Evolutionary conservation across 2,888 invertebrate genomes (phyloP).

Genomic region (Dioctria linearis): DNA sequence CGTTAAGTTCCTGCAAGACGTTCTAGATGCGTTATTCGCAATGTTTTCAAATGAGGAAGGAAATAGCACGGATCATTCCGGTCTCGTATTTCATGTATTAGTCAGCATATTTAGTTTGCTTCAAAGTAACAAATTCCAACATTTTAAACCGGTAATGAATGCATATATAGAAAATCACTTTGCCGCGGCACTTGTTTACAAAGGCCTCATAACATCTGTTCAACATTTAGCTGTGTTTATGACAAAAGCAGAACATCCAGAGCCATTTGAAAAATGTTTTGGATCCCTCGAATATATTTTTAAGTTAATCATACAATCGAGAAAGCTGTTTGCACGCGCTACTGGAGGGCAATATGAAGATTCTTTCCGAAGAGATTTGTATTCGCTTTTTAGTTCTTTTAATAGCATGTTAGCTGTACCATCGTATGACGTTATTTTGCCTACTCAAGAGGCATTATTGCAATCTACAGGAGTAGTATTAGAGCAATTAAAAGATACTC

Average conservation of each 20-base stretch:
- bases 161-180: conserved; percentile 96
- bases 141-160: conserved; percentile 94
- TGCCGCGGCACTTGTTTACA: conserved; percentile 94
- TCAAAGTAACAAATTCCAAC: conserved; percentile 92
- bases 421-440: conserved; percentile 81
- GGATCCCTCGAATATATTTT: conserved; percentile 93
- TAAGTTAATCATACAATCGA: conserved; percentile 91
- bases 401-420: conserved; percentile 83
- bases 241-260: conserved; percentile 88
- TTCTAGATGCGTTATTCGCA: conserved; percentile 92
- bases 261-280: conserved; percentile 91
- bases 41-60: conserved; percentile 95
- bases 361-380: conserved; percentile 85
- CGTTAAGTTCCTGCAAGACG: conserved; percentile 95
- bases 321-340: conserved; percentile 86
- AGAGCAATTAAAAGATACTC: conserved; percentile 82
- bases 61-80: conserved; percentile 89
- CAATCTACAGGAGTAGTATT: conserved; percentile 88
- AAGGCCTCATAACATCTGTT: conserved; percentile 90
- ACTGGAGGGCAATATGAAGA: conserved; percentile 93
- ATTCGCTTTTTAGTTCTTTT: conserved; percentile 84
- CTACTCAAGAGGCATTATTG: conserved; percentile 86
- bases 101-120: conserved; percentile 93
- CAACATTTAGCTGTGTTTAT: conserved; percentile 92
- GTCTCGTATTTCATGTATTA: conserved; percentile 91